These are phyloP conservation scores for Drosophila cardini DNA, from an alignment of 1,140 invertebrate genomes.

Conservation along the genomic window DNA sequence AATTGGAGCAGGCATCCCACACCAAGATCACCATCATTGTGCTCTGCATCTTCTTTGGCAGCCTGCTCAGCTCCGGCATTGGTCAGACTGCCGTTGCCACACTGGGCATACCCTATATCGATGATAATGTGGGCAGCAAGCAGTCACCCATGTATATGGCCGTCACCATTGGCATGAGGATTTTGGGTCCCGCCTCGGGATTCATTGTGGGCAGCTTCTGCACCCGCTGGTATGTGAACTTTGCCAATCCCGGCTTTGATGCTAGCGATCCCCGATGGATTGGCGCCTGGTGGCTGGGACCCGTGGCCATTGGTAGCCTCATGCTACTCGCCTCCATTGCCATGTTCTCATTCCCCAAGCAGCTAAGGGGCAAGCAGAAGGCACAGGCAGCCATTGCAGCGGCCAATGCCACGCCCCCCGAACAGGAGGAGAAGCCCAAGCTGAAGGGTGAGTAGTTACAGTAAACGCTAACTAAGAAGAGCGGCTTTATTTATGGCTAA, in stretches of 20 bases:
- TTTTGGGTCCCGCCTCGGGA: conserved; percentile 94
- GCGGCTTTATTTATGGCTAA: not conserved
- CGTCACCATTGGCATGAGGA: conserved; percentile 95
- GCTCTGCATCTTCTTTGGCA: conserved; percentile 94
- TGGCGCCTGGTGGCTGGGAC: conserved; percentile 95
- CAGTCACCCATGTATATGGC: conserved; percentile 97
- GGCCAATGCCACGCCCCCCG: conserved; percentile 23
- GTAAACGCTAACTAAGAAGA: not conserved
- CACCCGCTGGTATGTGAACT: conserved; percentile 94
- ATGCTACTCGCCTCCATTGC: conserved; percentile 91
- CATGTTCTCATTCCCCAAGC: conserved; percentile 95
- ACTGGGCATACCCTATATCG: conserved; percentile 96
- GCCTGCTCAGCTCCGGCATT: conserved; percentile 94
- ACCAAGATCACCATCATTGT: conserved; percentile 92
- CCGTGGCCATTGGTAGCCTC: conserved; percentile 92
- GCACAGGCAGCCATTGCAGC: conserved; percentile 32
- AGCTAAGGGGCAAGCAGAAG: conserved; percentile 85
- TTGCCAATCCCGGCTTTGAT: conserved; percentile 90
- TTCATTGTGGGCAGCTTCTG: conserved; percentile 96
- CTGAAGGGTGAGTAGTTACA: conserved; percentile 60
- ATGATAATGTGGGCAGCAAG: conserved; percentile 95
- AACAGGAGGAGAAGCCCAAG: conserved; percentile 75
- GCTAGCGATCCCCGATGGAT: conserved; percentile 95
- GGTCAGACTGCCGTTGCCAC: conserved; percentile 97
- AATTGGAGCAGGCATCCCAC: conserved; percentile 88